Conservation (phyloP, 2,797 vertebrate genomes). For the Chaunax sp. region DNA sequence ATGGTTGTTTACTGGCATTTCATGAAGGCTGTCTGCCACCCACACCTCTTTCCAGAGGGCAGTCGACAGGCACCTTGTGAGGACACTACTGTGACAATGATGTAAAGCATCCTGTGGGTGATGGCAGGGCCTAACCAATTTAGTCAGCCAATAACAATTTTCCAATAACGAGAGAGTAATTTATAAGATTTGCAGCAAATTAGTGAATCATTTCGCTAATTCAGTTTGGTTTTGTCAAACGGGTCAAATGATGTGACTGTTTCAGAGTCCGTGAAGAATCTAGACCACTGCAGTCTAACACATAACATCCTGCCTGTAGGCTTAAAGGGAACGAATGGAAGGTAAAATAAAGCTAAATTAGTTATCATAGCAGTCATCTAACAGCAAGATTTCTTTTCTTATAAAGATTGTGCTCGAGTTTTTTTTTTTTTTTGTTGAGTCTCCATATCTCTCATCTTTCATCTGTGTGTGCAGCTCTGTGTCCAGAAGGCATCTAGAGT, state of each 20-base stretch:
- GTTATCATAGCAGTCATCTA: constrained; percentile 76
- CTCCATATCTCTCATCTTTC: constrained; percentile 75
- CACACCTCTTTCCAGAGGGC: constrained; percentile 71
- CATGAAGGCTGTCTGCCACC: constrained; percentile 77
- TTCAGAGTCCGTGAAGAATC: constrained; percentile 68
- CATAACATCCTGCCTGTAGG: constrained; percentile 71
- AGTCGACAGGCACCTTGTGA: constrained; percentile 55
- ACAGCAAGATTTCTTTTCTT: constrained; percentile 57
- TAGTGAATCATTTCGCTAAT: constrained; percentile 43
- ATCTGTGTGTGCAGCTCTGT: constrained; percentile 74
- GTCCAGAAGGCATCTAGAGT: constrained; percentile 85
- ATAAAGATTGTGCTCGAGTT: constrained; percentile 61
- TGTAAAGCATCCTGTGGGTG: constrained; percentile 52
- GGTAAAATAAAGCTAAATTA: constrained; percentile 85
- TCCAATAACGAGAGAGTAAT: constrained; percentile 22
- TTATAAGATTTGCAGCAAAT: constrained; percentile 34
- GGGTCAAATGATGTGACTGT: constrained; percentile 47
- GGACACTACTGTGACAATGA: constrained; percentile 60
- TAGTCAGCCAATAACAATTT: constrained; percentile 33
- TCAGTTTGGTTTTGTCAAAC: constrained; percentile 39
- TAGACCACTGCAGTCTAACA: constrained; percentile 70
- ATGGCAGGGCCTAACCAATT: constrained; percentile 53
- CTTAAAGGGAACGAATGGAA: constrained; percentile 66
- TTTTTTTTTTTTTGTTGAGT: constrained; percentile 65
- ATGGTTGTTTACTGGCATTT: constrained; percentile 80